These are phyloP conservation scores for Orthonyx spaldingii DNA, from an alignment of 2,113 vertebrate species.

Conservation along the genomic window DNA sequence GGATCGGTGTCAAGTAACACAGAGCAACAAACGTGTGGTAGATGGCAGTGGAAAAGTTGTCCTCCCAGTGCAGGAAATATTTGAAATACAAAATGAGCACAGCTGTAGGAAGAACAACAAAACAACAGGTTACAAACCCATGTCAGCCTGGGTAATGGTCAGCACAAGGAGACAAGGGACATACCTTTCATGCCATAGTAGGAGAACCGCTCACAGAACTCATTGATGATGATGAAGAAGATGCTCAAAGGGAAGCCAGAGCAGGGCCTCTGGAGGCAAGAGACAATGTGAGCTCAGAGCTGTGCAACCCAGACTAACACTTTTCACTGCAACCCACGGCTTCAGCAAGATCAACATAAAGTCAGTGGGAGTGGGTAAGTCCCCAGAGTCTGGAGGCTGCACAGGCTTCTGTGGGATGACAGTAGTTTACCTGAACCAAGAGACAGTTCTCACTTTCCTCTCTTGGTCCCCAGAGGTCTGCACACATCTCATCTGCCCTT, in stretches of 20 bases:
- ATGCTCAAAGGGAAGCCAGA: slow-evolving; percentile 89
- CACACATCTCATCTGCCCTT: not conserved
- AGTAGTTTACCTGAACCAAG: not conserved
- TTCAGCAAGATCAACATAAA: not conserved
- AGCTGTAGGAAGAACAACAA: slow-evolving; percentile 66
- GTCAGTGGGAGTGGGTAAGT: rapidly evolving
- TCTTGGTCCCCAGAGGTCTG: not conserved
- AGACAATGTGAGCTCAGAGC: not conserved
- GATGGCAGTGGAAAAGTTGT: slow-evolving; percentile 84
- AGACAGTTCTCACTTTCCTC: not conserved
- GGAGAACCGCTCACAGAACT: slow-evolving; percentile 97
- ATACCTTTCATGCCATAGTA: slow-evolving; percentile 98
- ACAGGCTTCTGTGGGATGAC: not conserved
- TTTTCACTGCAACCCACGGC: not conserved
- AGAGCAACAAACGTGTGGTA: slow-evolving; percentile 92
- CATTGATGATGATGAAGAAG: slow-evolving; percentile 92
- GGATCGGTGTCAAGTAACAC: slow-evolving; percentile 90
- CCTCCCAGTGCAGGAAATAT: slow-evolving; percentile 83
- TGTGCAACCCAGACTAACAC: not conserved
- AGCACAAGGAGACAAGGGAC: not conserved
- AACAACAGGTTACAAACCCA: not conserved
- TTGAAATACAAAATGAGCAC: slow-evolving; percentile 91
- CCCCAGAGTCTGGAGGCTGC: not conserved
- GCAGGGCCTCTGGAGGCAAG: slow-evolving; percentile 47
- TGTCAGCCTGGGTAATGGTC: not conserved